A percentile compares a stretch with the other conserved stretches of the same genome.
phyloP scores from a whole-genome alignment of 2,888 invertebrate species.

The Ceriagrion tenellum region DNA sequence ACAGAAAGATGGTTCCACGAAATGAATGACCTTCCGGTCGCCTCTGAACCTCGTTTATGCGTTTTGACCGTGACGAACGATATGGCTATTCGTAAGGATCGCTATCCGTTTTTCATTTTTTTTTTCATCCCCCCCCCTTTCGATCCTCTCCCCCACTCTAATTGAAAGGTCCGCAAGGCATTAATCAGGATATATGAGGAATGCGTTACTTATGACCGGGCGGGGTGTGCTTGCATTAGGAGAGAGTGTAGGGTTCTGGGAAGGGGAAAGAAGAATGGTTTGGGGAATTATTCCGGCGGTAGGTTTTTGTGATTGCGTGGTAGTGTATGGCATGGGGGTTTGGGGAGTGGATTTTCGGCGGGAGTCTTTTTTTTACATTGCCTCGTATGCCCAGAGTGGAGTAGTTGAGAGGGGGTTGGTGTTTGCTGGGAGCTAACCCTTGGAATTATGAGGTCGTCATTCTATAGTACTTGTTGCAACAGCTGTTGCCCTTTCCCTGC shows the following conservation, averaged over 20 bases:
- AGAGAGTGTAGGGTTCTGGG: neutral
- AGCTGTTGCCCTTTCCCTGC: neutral
- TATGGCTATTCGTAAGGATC: conserved; percentile 33
- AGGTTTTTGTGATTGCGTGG: neutral
- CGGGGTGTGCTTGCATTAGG: neutral
- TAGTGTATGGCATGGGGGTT: neutral
- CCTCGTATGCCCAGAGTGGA: neutral
- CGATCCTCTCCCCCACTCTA: neutral
- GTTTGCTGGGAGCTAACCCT: neutral
- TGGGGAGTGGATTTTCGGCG: neutral
- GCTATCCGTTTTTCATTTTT: neutral
- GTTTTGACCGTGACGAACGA: conserved; percentile 9
- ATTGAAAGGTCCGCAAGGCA: conserved; percentile 31
- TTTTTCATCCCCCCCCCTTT: neutral
- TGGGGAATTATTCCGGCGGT: conserved; percentile 20
- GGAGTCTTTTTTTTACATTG: neutral
- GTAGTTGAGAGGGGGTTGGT: neutral
- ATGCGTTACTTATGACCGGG: conserved; percentile 14
- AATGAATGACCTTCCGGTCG: conserved; percentile 28
- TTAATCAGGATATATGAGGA: conserved; percentile 38
- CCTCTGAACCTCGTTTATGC: neutral
- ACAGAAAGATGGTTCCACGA: conserved; percentile 30
- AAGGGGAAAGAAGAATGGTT: neutral
- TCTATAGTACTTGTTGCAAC: neutral
- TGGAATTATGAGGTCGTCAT: neutral